A percentile compares a stretch with the other conserved stretches of the same genome.
phyloP scores from a whole-genome alignment of 2,113 vertebrate species.

The Gobius niger region DNA sequence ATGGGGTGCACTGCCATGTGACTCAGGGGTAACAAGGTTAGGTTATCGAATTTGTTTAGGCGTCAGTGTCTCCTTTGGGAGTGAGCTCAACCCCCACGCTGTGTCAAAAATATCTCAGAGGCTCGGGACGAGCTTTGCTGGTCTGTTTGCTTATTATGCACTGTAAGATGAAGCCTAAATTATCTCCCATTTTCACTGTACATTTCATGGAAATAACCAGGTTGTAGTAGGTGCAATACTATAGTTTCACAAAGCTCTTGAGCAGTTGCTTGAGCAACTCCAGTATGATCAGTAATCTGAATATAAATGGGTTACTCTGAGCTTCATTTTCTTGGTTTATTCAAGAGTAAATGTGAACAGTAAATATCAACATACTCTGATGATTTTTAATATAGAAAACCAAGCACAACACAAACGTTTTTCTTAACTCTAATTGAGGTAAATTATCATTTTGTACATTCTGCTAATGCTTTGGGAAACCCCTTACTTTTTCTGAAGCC shows the following conservation, averaged over 20 bases:
- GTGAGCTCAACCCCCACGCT: constrained; percentile 21
- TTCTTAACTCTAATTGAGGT: not conserved
- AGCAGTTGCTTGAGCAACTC: too few relatives aligned
- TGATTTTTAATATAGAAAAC: not conserved
- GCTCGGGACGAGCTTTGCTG: constrained; percentile 45
- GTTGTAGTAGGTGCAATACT: too few relatives aligned
- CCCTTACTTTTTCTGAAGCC: constrained; percentile 15
- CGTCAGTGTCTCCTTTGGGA: constrained; percentile 68
- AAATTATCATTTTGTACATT: constrained; percentile 17
- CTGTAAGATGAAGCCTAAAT: constrained; percentile 37
- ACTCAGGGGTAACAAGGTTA: constrained; percentile 72
- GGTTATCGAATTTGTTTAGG: constrained; percentile 76
- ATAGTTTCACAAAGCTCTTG: too few relatives aligned
- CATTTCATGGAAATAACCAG: too few relatives aligned
- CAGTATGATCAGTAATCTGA: too few relatives aligned
- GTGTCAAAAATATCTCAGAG: constrained; percentile 50
- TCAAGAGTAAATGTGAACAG: not conserved
- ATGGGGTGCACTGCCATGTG: constrained; percentile 52
- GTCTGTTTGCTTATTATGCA: constrained; percentile 56
- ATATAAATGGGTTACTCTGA: not conserved
- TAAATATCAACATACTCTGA: not conserved
- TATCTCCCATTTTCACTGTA: constrained; percentile 21
- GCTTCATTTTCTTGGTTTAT: not conserved
- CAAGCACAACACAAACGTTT: not conserved
- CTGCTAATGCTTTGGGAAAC: constrained; percentile 39